These are phyloP conservation scores for Phengaris arion DNA, from an alignment of 2,888 invertebrate genomes.

Conservation along the genomic window DNA sequence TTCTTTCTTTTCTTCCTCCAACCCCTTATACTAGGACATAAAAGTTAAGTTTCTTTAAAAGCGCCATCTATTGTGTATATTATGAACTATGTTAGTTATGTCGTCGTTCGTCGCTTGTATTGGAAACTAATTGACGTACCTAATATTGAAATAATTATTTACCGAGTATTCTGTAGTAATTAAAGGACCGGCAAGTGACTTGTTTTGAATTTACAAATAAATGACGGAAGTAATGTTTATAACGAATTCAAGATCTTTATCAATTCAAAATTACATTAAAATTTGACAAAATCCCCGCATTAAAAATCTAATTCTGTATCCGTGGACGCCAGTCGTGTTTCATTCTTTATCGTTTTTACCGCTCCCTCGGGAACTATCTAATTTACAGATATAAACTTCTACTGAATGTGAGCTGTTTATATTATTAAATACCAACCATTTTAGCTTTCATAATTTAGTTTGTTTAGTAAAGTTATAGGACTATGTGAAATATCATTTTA, in stretches of 20 bases:
- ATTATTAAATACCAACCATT: conserved; percentile 23
- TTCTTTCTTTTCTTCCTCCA: too few relatives aligned
- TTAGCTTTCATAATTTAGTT: conserved; percentile 24
- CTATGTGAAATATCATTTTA: conserved; percentile 16
- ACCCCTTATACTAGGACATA: too few relatives aligned
- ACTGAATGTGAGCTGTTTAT: conserved; percentile 28
- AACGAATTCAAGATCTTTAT: not conserved
- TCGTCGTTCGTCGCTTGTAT: too few relatives aligned
- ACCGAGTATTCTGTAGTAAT: too few relatives aligned
- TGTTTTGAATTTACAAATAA: not conserved
- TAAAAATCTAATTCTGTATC: conserved; percentile 27
- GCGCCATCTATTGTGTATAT: too few relatives aligned
- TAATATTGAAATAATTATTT: too few relatives aligned
- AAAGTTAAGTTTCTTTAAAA: too few relatives aligned
- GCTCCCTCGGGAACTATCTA: conserved; percentile 33
- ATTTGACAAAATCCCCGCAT: conserved; percentile 27
- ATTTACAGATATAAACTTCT: conserved; percentile 31
- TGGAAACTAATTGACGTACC: too few relatives aligned
- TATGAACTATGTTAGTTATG: too few relatives aligned
- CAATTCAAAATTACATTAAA: conserved; percentile 16
- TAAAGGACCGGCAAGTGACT: too few relatives aligned
- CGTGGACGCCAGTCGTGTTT: conserved; percentile 28
- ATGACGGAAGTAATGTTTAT: too few relatives aligned
- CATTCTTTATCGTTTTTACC: conserved; percentile 34
- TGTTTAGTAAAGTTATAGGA: conserved; percentile 6